These are phyloP conservation scores for Mythimna lalbum DNA, from an alignment of 2,888 invertebrate genomes.

Conservation along the genomic window DNA sequence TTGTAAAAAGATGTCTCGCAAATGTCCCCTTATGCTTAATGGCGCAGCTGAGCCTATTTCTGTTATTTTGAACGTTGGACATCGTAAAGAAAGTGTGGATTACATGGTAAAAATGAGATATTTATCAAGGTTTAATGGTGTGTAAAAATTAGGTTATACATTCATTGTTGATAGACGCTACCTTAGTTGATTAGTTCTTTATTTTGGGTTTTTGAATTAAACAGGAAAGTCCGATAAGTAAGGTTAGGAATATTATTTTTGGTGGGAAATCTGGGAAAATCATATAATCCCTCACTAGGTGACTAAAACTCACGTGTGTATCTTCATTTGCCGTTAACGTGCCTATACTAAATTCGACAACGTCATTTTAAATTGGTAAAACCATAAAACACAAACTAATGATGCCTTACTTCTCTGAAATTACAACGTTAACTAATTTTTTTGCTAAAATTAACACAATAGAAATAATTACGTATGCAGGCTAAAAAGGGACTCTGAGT, in stretches of 20 bases:
- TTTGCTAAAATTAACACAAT: constrained; percentile 20
- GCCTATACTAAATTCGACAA: background rate
- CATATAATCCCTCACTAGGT: no score
- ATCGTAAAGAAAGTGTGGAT: constrained; percentile 77
- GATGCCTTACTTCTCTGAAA: constrained; percentile 10
- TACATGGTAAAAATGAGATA: constrained; percentile 67
- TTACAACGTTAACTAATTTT: background rate
- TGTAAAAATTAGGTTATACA: constrained; percentile 50
- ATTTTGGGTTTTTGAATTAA: background rate
- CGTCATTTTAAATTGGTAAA: background rate
- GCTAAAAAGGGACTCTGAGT: constrained; percentile 19
- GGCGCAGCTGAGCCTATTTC: constrained; percentile 82
- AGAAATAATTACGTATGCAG: constrained; percentile 48
- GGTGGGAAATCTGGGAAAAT: no score
- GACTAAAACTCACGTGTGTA: no score
- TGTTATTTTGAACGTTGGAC: constrained; percentile 64
- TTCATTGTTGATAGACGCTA: constrained; percentile 10
- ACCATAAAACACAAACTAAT: background rate
- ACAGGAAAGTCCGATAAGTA: no score
- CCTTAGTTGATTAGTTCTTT: constrained; percentile 27
- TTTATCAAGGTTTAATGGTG: constrained; percentile 58
- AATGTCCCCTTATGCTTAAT: constrained; percentile 85
- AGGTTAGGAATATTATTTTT: no score
- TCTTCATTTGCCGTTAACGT: no score
- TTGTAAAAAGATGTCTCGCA: constrained; percentile 87